phyloP scores from a whole-genome alignment of 2,888 invertebrate species.

The Zaprionus bogoriensis region DNA sequence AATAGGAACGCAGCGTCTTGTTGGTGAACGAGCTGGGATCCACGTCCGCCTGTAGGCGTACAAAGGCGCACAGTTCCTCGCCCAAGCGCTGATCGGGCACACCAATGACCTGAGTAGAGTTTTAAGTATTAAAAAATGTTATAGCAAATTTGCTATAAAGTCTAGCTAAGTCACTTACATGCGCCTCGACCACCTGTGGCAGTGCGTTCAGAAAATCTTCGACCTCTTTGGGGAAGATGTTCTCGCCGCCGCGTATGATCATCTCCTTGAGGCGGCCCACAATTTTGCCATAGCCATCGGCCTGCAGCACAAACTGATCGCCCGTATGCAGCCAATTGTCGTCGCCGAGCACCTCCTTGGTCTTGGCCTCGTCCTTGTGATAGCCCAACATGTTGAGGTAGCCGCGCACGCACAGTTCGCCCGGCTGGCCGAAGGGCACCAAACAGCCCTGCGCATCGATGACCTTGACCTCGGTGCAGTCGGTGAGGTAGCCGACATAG shows the following conservation, averaged over 20 bases:
- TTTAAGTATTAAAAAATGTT: not conserved
- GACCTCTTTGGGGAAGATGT: slow-evolving; percentile 91
- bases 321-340: slow-evolving; percentile 90
- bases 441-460: slow-evolving; percentile 85
- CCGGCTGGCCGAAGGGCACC: slow-evolving; percentile 87
- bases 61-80: slow-evolving; percentile 88
- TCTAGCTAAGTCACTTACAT: slow-evolving; percentile 83
- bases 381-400: slow-evolving; percentile 89
- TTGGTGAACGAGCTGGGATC: slow-evolving; percentile 82
- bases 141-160: not conserved
- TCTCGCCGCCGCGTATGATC: slow-evolving; percentile 92
- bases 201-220: slow-evolving; percentile 89
- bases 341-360: slow-evolving; percentile 85
- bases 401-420: slow-evolving; percentile 89
- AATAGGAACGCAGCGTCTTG: slow-evolving; percentile 85
- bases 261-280: slow-evolving; percentile 90
- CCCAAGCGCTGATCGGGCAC: slow-evolving; percentile 88
- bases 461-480: slow-evolving; percentile 85
- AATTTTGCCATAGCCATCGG: slow-evolving; percentile 87
- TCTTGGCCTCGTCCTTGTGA: slow-evolving; percentile 88
- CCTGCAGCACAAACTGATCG: slow-evolving; percentile 85
- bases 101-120: slow-evolving; percentile 87
- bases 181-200: slow-evolving; percentile 87
- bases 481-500: slow-evolving; percentile 85
- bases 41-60: slow-evolving; percentile 84